Percentiles rank a stretch among this genome's conserved stretches.
These are phyloP conservation scores for Propithecus deckenii DNA, from an alignment of 2,797 vertebrate species.

Conservation along the genomic window DNA sequence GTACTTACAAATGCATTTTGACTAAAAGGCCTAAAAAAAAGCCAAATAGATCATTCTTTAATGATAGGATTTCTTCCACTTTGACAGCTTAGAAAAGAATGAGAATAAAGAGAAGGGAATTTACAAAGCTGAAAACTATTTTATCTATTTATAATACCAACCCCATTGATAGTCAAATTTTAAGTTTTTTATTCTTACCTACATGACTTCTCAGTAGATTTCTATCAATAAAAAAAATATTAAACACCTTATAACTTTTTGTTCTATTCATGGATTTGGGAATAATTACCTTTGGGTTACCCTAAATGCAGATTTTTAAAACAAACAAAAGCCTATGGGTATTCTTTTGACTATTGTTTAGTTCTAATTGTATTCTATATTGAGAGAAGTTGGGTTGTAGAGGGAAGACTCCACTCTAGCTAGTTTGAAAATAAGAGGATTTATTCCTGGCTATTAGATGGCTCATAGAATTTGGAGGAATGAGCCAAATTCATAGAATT, in stretches of 20 bases:
- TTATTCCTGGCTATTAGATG: not conserved
- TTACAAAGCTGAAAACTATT: not conserved
- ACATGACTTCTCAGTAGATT: not conserved
- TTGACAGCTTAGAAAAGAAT: not conserved
- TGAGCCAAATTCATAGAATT: not conserved
- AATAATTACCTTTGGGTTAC: not conserved
- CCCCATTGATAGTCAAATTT: not conserved
- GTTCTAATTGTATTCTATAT: not conserved
- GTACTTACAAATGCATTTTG: not conserved
- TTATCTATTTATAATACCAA: not conserved
- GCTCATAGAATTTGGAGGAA: not conserved
- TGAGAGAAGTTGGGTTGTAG: not conserved
- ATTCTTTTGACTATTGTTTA: constrained; percentile 17
- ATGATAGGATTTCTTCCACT: not conserved
- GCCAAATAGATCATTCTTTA: not conserved
- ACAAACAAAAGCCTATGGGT: not conserved
- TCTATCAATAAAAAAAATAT: not conserved
- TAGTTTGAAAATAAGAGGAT: not conserved
- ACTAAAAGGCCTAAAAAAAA: not conserved
- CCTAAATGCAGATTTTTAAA: constrained; percentile 21
- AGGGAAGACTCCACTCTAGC: not conserved
- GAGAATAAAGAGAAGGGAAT: not conserved
- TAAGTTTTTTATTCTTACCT: not conserved
- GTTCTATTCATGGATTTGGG: not conserved
- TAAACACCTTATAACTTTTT: not conserved